These are phyloP conservation scores for Antheraea assamensis DNA, from an alignment of 2,888 invertebrate genomes.

Conservation along the genomic window DNA sequence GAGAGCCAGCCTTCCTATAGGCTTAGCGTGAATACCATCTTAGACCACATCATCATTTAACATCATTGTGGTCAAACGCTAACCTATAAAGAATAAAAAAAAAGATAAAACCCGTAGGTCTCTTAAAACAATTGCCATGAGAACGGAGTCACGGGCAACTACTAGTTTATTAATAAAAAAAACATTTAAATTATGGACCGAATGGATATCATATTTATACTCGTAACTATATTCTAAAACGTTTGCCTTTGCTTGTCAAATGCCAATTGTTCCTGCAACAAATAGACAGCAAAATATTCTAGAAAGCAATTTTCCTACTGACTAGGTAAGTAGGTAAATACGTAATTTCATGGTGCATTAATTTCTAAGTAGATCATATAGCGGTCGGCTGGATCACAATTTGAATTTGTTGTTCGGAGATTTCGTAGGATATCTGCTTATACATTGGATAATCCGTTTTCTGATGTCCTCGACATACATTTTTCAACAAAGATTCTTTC, in stretches of 20 bases:
- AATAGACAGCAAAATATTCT: slow-evolving; percentile 65
- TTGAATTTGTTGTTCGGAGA: slow-evolving; percentile 45
- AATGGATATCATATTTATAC: not conserved
- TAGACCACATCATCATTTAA: too few species aligned
- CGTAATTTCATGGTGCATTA: slow-evolving; percentile 77
- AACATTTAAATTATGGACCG: not conserved
- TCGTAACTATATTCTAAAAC: not conserved
- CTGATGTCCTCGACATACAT: not conserved
- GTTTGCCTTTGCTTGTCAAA: slow-evolving; percentile 48
- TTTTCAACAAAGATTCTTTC: not conserved
- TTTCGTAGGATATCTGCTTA: slow-evolving; percentile 15
- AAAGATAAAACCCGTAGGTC: too few species aligned
- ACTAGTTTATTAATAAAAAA: not conserved
- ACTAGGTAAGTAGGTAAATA: slow-evolving; percentile 78
- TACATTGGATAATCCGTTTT: not conserved
- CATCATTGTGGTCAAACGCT: too few species aligned
- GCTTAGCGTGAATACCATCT: too few species aligned
- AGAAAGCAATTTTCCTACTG: slow-evolving; percentile 75
- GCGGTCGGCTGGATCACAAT: slow-evolving; percentile 45
- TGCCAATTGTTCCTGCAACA: slow-evolving; percentile 60
- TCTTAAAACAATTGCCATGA: too few species aligned
- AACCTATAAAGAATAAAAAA: too few species aligned
- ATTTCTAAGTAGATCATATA: slow-evolving; percentile 66
- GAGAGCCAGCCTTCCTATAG: too few species aligned
- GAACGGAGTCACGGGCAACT: too few species aligned